Evolutionary conservation across 2,797 vertebrate species (phyloP).

Genomic region (Epinephelus awoara): DNA sequence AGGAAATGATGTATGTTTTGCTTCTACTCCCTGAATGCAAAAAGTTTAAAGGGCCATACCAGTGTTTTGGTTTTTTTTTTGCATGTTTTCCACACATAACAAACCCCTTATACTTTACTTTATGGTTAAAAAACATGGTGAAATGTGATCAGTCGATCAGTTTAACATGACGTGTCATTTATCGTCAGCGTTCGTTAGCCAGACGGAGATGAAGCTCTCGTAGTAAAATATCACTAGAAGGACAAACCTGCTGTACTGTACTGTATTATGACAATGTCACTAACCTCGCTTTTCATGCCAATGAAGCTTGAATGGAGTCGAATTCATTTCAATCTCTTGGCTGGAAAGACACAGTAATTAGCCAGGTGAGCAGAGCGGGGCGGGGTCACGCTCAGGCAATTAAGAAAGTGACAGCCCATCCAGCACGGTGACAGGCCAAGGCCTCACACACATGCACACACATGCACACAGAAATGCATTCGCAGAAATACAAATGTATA

Average conservation of each 20-base stretch:
- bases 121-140: not conserved
- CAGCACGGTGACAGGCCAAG: constrained; percentile 71
- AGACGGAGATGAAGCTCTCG: constrained; percentile 21
- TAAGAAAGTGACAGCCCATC: constrained; percentile 87
- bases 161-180: constrained; percentile 15
- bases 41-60: not conserved
- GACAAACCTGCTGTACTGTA: constrained; percentile 65
- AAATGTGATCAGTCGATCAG: not conserved
- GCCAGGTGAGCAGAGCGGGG: constrained; percentile 81
- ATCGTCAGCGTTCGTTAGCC: constrained; percentile 7
- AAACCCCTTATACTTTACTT: not conserved
- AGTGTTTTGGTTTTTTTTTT: not conserved
- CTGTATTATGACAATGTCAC: constrained; percentile 71
- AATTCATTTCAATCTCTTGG: constrained; percentile 69
- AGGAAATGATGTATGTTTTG: not conserved
- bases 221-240: constrained; percentile 68
- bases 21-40: not conserved
- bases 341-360: constrained; percentile 84
- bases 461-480: constrained; percentile 27
- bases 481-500: constrained; percentile 40
- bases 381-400: constrained; percentile 85
- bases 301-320: constrained; percentile 68
- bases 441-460: constrained; percentile 39
- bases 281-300: constrained; percentile 69
- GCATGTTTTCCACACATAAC: not conserved